phyloP scores from a whole-genome alignment of 2,797 vertebrate genomes.

The Manis javanica region DNA sequence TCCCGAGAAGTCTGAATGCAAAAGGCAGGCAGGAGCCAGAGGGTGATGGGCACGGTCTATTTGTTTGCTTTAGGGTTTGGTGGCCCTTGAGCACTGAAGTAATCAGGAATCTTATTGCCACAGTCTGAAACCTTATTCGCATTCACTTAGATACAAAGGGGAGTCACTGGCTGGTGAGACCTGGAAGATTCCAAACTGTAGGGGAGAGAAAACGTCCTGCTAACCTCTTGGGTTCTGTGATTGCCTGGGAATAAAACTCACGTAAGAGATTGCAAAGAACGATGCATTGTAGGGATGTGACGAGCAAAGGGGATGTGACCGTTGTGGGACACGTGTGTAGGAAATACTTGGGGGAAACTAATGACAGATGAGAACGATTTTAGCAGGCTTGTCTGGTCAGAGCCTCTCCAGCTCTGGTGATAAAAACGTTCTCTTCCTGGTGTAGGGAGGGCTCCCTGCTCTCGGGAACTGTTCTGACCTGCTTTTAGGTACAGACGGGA shows the following conservation, averaged over 20 bases:
- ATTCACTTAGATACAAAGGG: background rate
- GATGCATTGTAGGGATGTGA: background rate
- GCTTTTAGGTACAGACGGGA: background rate
- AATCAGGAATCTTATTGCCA: background rate
- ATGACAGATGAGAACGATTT: background rate
- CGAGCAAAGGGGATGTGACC: background rate
- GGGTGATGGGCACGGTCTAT: no score
- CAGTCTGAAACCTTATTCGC: background rate
- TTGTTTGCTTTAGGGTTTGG: background rate
- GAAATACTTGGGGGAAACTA: accelerated
- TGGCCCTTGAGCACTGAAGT: background rate
- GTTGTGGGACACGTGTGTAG: background rate
- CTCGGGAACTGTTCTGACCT: background rate
- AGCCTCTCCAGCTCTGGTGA: background rate
- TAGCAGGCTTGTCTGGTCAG: background rate
- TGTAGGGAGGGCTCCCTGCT: background rate
- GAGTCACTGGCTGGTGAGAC: background rate
- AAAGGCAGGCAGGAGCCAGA: background rate
- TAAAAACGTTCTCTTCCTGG: background rate
- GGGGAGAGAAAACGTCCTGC: background rate
- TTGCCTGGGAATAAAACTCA: background rate
- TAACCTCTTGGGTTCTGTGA: background rate
- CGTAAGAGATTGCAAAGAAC: accelerated
- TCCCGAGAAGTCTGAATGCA: no score
- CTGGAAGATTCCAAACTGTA: background rate